phyloP scores from a whole-genome alignment of 2,888 invertebrate species.

The Acrocyrtus sp. region DNA sequence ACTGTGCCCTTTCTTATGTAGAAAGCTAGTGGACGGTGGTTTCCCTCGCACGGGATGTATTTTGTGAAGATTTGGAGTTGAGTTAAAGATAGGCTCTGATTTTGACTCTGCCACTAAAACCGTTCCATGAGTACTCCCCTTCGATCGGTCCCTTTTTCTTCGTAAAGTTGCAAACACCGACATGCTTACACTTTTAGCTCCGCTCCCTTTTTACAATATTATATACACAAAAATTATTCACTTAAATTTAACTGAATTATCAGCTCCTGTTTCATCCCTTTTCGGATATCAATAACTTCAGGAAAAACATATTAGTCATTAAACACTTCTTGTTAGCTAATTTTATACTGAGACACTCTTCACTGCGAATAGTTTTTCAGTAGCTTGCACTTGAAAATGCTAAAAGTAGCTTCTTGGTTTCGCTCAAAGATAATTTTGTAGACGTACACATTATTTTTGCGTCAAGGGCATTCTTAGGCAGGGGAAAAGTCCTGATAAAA shows the following conservation, averaged over 20 bases:
- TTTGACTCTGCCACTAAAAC: slow-evolving; percentile 23
- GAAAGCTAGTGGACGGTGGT: not conserved
- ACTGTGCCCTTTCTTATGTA: slow-evolving; percentile 7
- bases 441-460: no score
- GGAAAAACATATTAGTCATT: slow-evolving; percentile 7
- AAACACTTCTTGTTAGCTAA: no score
- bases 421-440: no score
- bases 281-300: not conserved
- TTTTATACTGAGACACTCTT: no score
- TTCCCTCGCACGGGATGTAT: slow-evolving; percentile 28
- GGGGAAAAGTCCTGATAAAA: not conserved
- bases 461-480: no score
- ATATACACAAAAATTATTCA: no score
- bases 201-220: not conserved
- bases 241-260: not conserved
- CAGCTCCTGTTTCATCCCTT: slow-evolving; percentile 6
- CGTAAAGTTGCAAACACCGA: slow-evolving; percentile 59
- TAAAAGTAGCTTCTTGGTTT: no score
- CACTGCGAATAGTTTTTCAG: no score
- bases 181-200: slow-evolving; percentile 20
- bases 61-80: slow-evolving; percentile 60
- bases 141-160: slow-evolving; percentile 39
- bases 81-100: slow-evolving; percentile 39
- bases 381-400: no score
- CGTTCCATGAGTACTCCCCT: slow-evolving; percentile 24